These are phyloP conservation scores for Helogale parvula DNA, from an alignment of 2,113 vertebrate genomes.

Conservation along the genomic window DNA sequence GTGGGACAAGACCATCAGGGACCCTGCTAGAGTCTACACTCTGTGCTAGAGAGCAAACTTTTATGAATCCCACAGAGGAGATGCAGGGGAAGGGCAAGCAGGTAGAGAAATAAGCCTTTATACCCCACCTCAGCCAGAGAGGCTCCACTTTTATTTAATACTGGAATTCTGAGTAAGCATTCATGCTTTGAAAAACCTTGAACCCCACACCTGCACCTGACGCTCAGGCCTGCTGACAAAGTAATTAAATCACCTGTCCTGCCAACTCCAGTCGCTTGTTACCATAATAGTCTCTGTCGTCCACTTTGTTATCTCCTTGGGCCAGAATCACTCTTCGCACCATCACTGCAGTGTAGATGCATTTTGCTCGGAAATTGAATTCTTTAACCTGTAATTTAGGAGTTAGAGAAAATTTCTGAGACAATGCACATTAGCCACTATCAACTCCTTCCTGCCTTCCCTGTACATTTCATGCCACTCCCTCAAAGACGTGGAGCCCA, in stretches of 20 bases:
- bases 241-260: conserved; percentile 90
- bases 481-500: neutral
- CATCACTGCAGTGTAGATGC: conserved; percentile 98
- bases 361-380: conserved; percentile 98
- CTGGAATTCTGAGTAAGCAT: neutral
- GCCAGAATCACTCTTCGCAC: conserved; percentile 97
- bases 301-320: conserved; percentile 97
- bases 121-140: neutral
- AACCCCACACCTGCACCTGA: neutral
- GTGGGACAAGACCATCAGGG: neutral
- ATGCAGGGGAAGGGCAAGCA: neutral
- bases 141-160: neutral
- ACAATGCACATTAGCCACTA: neutral
- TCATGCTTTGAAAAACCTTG: neutral
- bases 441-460: neutral
- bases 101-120: neutral
- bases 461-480: neutral
- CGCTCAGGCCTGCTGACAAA: neutral
- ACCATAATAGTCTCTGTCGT: conserved; percentile 98
- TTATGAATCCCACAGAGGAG: neutral
- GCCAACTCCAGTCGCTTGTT: conserved; percentile 98
- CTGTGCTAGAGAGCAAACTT: neutral
- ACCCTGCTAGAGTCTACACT: neutral
- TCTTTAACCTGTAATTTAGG: conserved; percentile 93
- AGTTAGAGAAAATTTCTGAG: neutral